These are phyloP conservation scores for Capricornis sumatraensis DNA, from an alignment of 2,113 vertebrate genomes.

Conservation along the genomic window DNA sequence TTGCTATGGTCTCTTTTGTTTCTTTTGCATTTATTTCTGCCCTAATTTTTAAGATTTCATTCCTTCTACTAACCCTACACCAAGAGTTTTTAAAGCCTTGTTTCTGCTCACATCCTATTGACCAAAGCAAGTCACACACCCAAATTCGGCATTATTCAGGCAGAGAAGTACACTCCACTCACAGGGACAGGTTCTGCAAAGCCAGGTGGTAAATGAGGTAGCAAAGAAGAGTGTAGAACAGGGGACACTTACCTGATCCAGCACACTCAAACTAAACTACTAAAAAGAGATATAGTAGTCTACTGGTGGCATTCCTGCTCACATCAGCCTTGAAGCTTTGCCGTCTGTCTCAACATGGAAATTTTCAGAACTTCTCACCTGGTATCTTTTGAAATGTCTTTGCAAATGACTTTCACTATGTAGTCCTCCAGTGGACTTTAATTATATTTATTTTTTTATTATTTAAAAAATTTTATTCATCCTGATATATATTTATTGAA, in stretches of 20 bases:
- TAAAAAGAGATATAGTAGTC: neutral
- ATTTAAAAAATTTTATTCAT: too few relatives aligned
- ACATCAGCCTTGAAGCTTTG: neutral
- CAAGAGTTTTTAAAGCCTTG: neutral
- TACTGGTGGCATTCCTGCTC: neutral
- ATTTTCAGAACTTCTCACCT: neutral
- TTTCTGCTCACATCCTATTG: neutral
- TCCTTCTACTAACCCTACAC: too few relatives aligned
- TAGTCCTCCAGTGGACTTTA: neutral
- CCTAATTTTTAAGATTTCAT: too few relatives aligned
- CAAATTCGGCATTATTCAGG: neutral
- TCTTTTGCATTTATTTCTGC: too few relatives aligned
- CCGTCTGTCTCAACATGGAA: neutral
- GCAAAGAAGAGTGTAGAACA: neutral
- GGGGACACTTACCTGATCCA: neutral
- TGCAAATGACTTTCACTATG: conserved; percentile 13
- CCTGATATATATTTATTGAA: too few relatives aligned
- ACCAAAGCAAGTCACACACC: neutral
- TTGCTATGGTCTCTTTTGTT: too few relatives aligned
- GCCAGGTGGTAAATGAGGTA: neutral
- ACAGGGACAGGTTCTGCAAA: neutral
- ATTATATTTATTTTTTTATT: neutral
- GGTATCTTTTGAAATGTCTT: neutral
- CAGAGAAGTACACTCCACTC: neutral
- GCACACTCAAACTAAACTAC: neutral